These are phyloP conservation scores for Platysternon megacephalum DNA, from an alignment of 2,113 vertebrate species.

Conservation along the genomic window DNA sequence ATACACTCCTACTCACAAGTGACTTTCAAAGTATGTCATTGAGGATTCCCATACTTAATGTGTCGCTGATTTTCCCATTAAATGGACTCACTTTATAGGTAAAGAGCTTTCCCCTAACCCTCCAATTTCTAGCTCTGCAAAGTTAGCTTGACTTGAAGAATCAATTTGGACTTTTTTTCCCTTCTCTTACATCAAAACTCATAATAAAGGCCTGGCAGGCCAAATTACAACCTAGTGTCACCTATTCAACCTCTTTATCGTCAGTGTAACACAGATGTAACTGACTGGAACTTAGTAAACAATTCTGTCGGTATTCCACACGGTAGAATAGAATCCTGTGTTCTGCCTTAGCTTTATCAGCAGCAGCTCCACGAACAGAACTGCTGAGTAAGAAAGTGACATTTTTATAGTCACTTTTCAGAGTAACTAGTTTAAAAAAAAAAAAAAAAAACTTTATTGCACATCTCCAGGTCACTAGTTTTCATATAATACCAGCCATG, in stretches of 20 bases:
- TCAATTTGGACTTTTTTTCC: not conserved
- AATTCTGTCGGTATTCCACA: not conserved
- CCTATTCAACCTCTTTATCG: not conserved
- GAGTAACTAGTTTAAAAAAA: not conserved
- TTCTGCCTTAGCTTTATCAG: not conserved
- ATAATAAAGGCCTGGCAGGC: not conserved
- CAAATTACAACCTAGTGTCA: not conserved
- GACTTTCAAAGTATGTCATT: not conserved
- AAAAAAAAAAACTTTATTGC: not conserved
- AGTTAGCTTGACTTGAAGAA: not conserved
- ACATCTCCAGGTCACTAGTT: not conserved
- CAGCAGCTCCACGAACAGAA: not conserved
- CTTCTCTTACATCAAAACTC: not conserved
- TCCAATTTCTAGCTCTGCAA: not conserved
- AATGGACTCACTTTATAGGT: not conserved
- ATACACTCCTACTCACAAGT: not conserved
- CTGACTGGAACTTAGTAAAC: not conserved
- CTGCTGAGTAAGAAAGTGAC: not conserved
- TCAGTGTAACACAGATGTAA: not conserved
- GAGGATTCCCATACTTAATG: not conserved
- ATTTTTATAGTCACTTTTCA: not conserved
- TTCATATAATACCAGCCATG: not conserved
- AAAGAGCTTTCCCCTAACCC: not conserved
- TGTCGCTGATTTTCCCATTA: not conserved
- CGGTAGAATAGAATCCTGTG: not conserved